Conservation (phyloP, 2,113 vertebrate species). For the Myotis lucifugus region DNA sequence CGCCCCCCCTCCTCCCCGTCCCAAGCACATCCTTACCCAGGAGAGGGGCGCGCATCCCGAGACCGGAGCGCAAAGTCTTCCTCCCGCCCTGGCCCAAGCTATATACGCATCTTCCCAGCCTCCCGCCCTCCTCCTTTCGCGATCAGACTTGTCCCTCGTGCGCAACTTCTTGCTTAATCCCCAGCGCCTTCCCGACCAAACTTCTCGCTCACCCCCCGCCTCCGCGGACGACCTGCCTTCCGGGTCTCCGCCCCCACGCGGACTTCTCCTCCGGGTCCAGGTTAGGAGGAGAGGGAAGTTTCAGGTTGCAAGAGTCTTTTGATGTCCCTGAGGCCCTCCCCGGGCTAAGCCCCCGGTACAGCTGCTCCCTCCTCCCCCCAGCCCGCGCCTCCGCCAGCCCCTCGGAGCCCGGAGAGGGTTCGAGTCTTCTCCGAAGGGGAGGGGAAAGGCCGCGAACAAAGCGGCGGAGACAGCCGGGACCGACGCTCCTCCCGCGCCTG, state of each 20-base stretch:
- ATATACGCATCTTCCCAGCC: background rate
- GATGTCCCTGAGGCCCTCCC: background rate
- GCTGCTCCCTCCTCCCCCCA: background rate
- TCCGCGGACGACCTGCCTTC: conserved; percentile 24
- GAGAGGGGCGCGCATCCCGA: background rate
- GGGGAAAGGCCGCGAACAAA: conserved; percentile 25
- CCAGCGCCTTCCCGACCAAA: background rate
- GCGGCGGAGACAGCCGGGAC: background rate
- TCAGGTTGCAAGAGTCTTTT: conserved; percentile 40
- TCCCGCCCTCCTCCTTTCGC: background rate
- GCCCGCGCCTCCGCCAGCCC: background rate
- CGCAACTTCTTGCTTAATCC: conserved; percentile 41
- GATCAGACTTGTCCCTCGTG: background rate
- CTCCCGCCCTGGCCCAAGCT: background rate
- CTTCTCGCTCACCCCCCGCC: conserved; percentile 41
- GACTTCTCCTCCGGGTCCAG: background rate
- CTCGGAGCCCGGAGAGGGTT: background rate
- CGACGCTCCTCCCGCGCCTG: background rate
- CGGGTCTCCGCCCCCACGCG: conserved; percentile 38
- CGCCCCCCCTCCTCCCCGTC: background rate
- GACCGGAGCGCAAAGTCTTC: background rate
- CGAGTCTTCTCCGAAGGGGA: background rate
- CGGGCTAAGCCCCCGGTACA: too few species aligned
- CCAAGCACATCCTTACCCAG: background rate
- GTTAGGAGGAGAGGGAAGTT: conserved; percentile 41